phyloP scores from a whole-genome alignment of 2,888 invertebrate genomes.

The Octonoba sinensis region DNA sequence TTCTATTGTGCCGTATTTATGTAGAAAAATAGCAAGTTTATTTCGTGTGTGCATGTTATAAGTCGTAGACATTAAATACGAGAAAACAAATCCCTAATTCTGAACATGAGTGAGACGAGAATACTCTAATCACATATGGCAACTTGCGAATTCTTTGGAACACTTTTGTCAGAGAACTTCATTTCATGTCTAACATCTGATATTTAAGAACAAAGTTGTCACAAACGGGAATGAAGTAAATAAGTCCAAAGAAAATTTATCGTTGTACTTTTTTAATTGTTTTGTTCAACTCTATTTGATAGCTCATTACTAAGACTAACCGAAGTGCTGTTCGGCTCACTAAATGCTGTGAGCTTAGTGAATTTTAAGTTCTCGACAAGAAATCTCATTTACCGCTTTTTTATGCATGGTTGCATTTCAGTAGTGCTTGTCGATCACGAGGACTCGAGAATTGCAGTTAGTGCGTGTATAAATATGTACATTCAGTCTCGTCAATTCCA shows the following conservation, averaged over 20 bases:
- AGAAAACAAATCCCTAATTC: neutral
- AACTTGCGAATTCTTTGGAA: constrained; percentile 6
- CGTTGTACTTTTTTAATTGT: neutral
- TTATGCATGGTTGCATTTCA: constrained; percentile 41
- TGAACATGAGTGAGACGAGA: neutral
- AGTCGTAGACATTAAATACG: constrained; percentile 23
- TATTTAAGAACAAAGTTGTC: no score
- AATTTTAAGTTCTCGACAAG: neutral
- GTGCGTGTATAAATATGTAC: constrained; percentile 33
- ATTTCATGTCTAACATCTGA: neutral
- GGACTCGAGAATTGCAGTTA: constrained; percentile 26
- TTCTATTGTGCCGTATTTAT: constrained; percentile 14
- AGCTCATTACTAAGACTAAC: constrained; percentile 4
- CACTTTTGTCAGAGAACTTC: neutral
- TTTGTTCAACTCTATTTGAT: neutral
- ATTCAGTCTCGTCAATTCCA: constrained; percentile 27
- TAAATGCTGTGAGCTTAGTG: neutral
- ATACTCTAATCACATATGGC: neutral
- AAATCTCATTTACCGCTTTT: constrained; percentile 7
- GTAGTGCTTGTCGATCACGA: constrained; percentile 21
- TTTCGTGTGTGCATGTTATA: constrained; percentile 49
- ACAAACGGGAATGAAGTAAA: no score
- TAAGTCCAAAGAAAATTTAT: neutral
- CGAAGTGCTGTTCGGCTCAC: constrained; percentile 26
- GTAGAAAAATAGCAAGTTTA: constrained; percentile 9